A percentile compares a stretch with the other conserved stretches of the same genome.
Conservation (phyloP, 2,888 invertebrate species). For the Nymphalis urticae region DNA sequence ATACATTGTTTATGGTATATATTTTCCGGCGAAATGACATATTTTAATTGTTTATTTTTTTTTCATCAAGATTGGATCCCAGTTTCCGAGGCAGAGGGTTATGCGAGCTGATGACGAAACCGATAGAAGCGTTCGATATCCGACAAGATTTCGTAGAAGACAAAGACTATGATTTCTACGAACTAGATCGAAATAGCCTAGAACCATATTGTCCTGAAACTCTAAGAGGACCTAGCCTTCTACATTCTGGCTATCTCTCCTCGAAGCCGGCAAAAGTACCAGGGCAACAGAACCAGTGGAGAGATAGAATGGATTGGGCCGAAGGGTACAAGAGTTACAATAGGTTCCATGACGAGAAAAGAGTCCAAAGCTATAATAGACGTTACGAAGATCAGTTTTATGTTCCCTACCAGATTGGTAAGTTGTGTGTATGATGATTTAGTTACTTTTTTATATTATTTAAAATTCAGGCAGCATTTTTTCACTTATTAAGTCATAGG, state of each 20-base stretch:
- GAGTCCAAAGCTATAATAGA: slow-evolving; percentile 46
- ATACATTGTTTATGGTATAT: too few species aligned
- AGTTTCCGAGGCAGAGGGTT: slow-evolving; percentile 87
- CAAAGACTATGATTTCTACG: slow-evolving; percentile 89
- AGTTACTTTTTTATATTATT: slow-evolving; percentile 18
- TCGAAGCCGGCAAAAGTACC: slow-evolving; percentile 60
- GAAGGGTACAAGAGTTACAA: slow-evolving; percentile 49
- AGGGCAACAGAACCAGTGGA: slow-evolving; percentile 43
- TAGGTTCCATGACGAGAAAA: slow-evolving; percentile 51
- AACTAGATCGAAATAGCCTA: slow-evolving; percentile 86
- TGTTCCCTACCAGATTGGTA: slow-evolving; percentile 81
- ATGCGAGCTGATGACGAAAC: slow-evolving; percentile 88
- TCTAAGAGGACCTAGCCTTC: slow-evolving; percentile 62
- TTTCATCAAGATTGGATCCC: slow-evolving; percentile 78
- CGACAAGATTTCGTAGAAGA: slow-evolving; percentile 83
- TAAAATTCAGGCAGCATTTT: neutral
- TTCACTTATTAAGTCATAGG: neutral
- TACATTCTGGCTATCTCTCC: slow-evolving; percentile 73
- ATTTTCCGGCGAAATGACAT: too few species aligned
- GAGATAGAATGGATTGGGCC: slow-evolving; percentile 57
- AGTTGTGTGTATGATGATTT: slow-evolving; percentile 46
- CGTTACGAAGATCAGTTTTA: slow-evolving; percentile 66
- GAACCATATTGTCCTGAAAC: slow-evolving; percentile 82
- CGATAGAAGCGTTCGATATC: slow-evolving; percentile 85
- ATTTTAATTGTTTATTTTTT: too few species aligned